phyloP scores from a whole-genome alignment of 2,888 invertebrate genomes.

The Caenorhabditis sinica region DNA sequence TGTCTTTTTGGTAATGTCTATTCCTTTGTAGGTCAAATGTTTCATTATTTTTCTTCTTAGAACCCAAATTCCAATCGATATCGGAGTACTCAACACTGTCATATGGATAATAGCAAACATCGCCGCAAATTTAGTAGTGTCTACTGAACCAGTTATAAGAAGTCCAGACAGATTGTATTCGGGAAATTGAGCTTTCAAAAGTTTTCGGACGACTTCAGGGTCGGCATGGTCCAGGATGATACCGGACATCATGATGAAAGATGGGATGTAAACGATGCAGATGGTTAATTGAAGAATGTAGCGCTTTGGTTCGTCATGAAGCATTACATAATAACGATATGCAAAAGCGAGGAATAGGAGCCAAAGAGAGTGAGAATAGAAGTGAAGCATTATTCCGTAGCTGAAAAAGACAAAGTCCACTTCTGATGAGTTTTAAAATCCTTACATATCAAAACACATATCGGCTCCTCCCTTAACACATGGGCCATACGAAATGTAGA shows the following conservation, averaged over 20 bases:
- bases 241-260: conserved; percentile 15
- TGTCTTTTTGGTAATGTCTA: conserved; percentile 20
- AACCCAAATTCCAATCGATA: conserved; percentile 31
- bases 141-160: conserved; percentile 14
- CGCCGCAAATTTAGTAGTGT: conserved; percentile 6
- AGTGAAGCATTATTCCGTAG: conserved; percentile 43
- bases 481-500: conserved; percentile 42
- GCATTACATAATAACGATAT: conserved; percentile 42
- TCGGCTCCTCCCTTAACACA: conserved; percentile 14
- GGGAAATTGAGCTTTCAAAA: conserved; percentile 17
- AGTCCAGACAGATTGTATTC: conserved; percentile 19
- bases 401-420: neutral
- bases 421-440: neutral
- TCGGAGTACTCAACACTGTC: conserved; percentile 41
- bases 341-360: conserved; percentile 32
- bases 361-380: conserved; percentile 44
- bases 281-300: conserved; percentile 2
- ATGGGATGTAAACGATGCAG: conserved; percentile 38
- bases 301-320: neutral
- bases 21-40: conserved; percentile 25
- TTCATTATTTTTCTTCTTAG: conserved; percentile 26
- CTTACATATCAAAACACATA: conserved; percentile 40
- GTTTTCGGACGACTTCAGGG: conserved; percentile 9
- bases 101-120: conserved; percentile 48
- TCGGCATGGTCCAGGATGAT: conserved; percentile 6